Percentiles rank a stretch among this genome's conserved stretches.
phyloP scores from a whole-genome alignment of 1,140 invertebrate species.

The Zaprionus kolodkinae region DNA sequence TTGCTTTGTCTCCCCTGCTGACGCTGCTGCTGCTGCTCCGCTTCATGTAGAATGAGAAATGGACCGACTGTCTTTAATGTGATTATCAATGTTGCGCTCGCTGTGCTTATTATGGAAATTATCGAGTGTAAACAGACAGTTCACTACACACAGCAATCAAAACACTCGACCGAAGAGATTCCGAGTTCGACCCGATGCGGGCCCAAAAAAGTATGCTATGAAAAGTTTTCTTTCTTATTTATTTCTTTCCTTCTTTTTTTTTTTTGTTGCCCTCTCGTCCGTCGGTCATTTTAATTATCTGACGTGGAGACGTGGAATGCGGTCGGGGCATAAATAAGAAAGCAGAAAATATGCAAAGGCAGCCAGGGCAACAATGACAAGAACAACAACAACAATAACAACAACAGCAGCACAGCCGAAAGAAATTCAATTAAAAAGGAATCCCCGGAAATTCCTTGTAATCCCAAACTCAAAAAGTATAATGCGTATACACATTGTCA shows the following conservation, averaged over 20 bases:
- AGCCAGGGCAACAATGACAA: slow-evolving; percentile 48
- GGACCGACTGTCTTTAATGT: slow-evolving; percentile 51
- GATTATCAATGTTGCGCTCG: slow-evolving; percentile 65
- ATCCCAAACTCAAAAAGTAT: slow-evolving; percentile 60
- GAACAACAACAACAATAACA: slow-evolving; percentile 35
- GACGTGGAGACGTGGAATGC: slow-evolving; percentile 33
- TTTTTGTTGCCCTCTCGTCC: slow-evolving; percentile 16
- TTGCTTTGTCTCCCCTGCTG: slow-evolving; percentile 58
- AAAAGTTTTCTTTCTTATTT: slow-evolving; percentile 29
- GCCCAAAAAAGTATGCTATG: slow-evolving; percentile 49
- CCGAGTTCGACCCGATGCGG: slow-evolving; percentile 32
- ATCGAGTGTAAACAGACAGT: slow-evolving; percentile 57
- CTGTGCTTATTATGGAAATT: slow-evolving; percentile 71
- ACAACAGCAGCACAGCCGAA: slow-evolving; percentile 31
- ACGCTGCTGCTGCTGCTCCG: neutral
- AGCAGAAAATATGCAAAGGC: slow-evolving; percentile 64
- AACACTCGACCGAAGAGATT: slow-evolving; percentile 44
- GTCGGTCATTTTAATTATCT: slow-evolving; percentile 69
- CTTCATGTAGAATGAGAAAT: neutral
- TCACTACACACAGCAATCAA: slow-evolving; percentile 28
- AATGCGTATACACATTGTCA: slow-evolving; percentile 52
- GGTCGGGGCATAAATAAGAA: slow-evolving; percentile 36
- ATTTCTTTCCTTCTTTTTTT: too few relatives aligned
- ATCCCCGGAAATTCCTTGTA: slow-evolving; percentile 80
- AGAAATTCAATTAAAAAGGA: slow-evolving; percentile 79